Base-by-base conservation (phyloP, 2,113 vertebrate genomes). In the Pluvialis apricaria region DNA sequence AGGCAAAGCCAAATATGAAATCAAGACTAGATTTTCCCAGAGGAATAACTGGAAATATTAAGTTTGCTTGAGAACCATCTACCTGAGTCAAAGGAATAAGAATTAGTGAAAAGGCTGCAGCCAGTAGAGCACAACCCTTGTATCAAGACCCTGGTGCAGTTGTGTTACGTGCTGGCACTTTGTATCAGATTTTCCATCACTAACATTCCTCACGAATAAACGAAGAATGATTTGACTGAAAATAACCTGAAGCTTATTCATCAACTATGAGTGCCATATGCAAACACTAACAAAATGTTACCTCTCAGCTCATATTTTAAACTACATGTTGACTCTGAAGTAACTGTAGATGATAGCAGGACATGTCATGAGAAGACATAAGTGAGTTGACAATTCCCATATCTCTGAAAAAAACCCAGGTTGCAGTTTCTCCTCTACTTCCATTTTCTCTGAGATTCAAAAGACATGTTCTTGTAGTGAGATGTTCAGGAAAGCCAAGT, bases 1-100 rank as follows among this genome's bases (percentile, higher is more conserved):
- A 79, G 65, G 54, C 47, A 83, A 86, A 77, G 82, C 36, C 70
- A 93, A 93, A 96, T 75, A 90, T 28, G 11, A 95, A 83, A 96
- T 2, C 52, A 42, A 92, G 42, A 83, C 44, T 83, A 94, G 73
- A 81, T 86, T 87, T 82, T 70, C 66, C 78, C 66, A 92, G 68
- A 92, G 52, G 57, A 94, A 82, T 69, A 84, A 85, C 2, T 84
- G 52, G 45, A 90, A 94, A 76, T 90, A 95, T 7, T 93, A 92
- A 71, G 44, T 73, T 64, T 57, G 34, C 45, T 70, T 77, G 31
- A 72, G 44, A 93, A 69, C 14, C 32, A 45, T 15, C 55, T 90
- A 79, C 47, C 15, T 3, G 3, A 73, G 22, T 79, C 54, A 90
- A 77, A 96, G 26, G 49, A 73, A 29, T 51, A 92, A 94, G 55